These are phyloP conservation scores for Diabrotica balteata DNA, from an alignment of 2,888 invertebrate genomes.

Conservation along the genomic window DNA sequence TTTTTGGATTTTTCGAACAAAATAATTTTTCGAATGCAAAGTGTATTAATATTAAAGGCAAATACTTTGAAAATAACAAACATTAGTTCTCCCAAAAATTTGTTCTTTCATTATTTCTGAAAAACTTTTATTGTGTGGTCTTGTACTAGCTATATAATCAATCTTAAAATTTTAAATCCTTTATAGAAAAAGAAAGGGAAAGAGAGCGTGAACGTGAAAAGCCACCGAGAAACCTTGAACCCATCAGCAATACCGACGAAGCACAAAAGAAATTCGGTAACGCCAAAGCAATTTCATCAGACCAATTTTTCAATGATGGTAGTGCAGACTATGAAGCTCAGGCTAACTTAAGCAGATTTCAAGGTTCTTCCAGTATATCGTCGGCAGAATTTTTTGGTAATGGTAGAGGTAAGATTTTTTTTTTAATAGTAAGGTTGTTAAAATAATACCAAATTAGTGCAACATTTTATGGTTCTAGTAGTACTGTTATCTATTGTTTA, in stretches of 20 bases:
- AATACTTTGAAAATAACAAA: too few species aligned
- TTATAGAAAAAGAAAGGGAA: not conserved
- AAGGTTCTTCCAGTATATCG: constrained; percentile 94
- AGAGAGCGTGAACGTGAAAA: constrained; percentile 5
- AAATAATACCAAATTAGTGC: too few species aligned
- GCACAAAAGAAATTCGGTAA: constrained; percentile 96
- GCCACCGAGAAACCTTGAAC: constrained; percentile 4
- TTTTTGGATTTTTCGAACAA: too few species aligned
- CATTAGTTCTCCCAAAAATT: too few species aligned
- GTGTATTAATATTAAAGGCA: too few species aligned
- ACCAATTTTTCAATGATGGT: constrained; percentile 90
- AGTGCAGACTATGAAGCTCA: constrained; percentile 67
- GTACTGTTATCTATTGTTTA: too few species aligned
- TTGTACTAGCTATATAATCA: too few species aligned
- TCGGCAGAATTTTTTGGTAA: constrained; percentile 90
- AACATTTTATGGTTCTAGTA: too few species aligned
- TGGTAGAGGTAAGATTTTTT: constrained; percentile 44
- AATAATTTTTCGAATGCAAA: too few species aligned
- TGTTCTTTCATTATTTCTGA: too few species aligned
- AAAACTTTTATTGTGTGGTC: too few species aligned
- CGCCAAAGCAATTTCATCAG: constrained; percentile 97
- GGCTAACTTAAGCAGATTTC: constrained; percentile 76
- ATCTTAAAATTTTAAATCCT: too few species aligned
- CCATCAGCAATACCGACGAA: constrained; percentile 62
- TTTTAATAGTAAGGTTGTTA: not conserved